Percentiles rank a stretch among this genome's conserved stretches.
Conservation (phyloP, 2,888 invertebrate genomes). For the Hoplodrina blanda region DNA sequence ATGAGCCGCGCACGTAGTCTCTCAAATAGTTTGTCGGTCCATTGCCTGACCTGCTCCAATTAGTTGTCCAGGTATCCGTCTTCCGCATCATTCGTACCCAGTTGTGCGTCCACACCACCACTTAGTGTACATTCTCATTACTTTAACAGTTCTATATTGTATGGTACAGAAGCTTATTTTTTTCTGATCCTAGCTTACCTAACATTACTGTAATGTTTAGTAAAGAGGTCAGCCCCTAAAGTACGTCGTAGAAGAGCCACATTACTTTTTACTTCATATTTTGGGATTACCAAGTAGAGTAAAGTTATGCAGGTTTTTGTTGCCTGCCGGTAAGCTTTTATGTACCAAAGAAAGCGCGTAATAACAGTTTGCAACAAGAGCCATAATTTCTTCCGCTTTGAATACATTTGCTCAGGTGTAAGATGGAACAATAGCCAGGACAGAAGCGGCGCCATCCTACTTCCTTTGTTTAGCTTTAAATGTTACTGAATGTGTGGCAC, state of each 20-base stretch:
- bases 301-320: conserved; percentile 15
- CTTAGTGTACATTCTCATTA: too few species aligned
- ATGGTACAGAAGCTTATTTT: too few species aligned
- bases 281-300: conserved; percentile 18
- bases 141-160: too few species aligned
- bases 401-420: conserved; percentile 47
- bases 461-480: background rate
- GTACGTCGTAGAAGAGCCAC: conserved; percentile 17
- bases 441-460: background rate
- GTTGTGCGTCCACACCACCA: too few species aligned
- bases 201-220: background rate
- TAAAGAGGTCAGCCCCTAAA: conserved; percentile 11
- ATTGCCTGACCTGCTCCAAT: too few species aligned
- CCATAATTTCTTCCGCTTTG: conserved; percentile 57
- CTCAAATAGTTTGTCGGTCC: too few species aligned
- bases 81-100: too few species aligned
- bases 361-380: conserved; percentile 55
- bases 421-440: conserved; percentile 19
- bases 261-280: conserved; percentile 42
- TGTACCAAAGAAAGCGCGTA: conserved; percentile 41
- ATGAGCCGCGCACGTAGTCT: too few species aligned
- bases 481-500: background rate
- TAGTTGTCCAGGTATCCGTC: too few species aligned
- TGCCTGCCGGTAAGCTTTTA: conserved; percentile 23
- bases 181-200: too few species aligned